Evolutionary conservation across 2,888 invertebrate genomes (phyloP), one percentile per base, ranked within the genome.

Genomic region (Boloria selene): DNA sequence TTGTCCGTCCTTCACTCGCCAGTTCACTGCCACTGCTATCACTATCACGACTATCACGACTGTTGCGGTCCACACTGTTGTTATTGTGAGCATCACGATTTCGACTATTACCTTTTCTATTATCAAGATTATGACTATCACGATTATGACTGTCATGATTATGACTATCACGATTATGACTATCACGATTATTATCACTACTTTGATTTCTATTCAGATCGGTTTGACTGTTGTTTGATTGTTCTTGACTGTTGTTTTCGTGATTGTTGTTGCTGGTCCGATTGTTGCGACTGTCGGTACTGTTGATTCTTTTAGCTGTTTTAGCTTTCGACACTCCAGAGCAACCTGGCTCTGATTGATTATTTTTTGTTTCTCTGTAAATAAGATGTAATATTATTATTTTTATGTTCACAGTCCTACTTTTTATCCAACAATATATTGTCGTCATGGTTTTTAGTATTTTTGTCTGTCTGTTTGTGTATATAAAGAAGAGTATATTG

Each of bases 1-100:
- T 68, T 22, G 85, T 73, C 51, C 90, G 76, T 0, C 81, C 80
- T 61, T 79, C 80, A n/a, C 18, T 56, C 3, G 67, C 61, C 45
- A 71, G 66, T 2, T 75, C 78, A 6, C 79, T 75, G 60, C 75
- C 77, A 50, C 71, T 72, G 47, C 69, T 69, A 38, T 75, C 73
- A 45, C 75, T 75, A 65, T 76, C 76, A 18, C 65, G 51, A 26
- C 61, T 66, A 31, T 64, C 55, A 13, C 55, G 64, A 52, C 56
- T 67, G 50, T 73, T 84, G 65, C 2, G 75, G 2, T 38, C 10
- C 2, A 38, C 31, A 22, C n/a, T 85, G 65, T 4, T 84, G 67
- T 42, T 79, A 69, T 13, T 58, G 38, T 14, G 59, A 38, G 51
- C 52, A 56, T 60, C 38, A 42, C 51, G 69, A 22, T 53, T 67